phyloP scores from a whole-genome alignment of 64 coral and sea anemone genomes.

The Pocillopora damicornis region DNA sequence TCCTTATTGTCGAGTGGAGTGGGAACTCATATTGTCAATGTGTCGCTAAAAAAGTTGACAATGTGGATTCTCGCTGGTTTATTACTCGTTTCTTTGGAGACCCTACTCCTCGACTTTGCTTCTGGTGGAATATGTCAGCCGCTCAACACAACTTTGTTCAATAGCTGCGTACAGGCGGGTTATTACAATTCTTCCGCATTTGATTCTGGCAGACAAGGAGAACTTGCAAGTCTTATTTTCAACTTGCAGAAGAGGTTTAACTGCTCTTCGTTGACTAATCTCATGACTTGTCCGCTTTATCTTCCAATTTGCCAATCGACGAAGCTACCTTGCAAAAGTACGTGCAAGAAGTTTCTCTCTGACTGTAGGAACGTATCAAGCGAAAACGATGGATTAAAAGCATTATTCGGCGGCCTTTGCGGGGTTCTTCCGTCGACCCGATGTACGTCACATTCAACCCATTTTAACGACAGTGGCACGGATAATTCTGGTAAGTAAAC shows the following conservation, averaged over 20 bases:
- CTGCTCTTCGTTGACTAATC: slow-evolving; percentile 10
- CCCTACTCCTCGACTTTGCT: not conserved
- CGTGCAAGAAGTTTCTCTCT: slow-evolving; percentile 15
- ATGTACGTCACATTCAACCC: not conserved
- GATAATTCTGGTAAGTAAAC: not conserved
- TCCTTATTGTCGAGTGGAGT: not conserved
- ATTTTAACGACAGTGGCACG: not conserved
- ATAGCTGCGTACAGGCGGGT: not conserved
- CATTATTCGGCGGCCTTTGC: slow-evolving; percentile 6
- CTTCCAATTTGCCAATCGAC: not conserved
- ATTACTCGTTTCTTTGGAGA: not conserved
- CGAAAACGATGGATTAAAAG: not conserved
- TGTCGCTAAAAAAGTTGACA: not conserved
- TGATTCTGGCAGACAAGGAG: not conserved
- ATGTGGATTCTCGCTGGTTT: not conserved
- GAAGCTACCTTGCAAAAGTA: not conserved
- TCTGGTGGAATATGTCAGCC: not conserved
- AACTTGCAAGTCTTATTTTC: not conserved
- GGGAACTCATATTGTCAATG: not conserved
- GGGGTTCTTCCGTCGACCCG: not conserved
- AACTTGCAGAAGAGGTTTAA: not conserved
- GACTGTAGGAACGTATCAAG: not conserved
- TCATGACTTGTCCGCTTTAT: slow-evolving; percentile 11
- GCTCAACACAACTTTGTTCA: not conserved
- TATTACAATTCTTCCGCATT: not conserved